A percentile compares a stretch with the other conserved stretches of the same genome.
phyloP scores from a whole-genome alignment of 2,113 vertebrate species.

The Myrmecobius fasciatus region DNA sequence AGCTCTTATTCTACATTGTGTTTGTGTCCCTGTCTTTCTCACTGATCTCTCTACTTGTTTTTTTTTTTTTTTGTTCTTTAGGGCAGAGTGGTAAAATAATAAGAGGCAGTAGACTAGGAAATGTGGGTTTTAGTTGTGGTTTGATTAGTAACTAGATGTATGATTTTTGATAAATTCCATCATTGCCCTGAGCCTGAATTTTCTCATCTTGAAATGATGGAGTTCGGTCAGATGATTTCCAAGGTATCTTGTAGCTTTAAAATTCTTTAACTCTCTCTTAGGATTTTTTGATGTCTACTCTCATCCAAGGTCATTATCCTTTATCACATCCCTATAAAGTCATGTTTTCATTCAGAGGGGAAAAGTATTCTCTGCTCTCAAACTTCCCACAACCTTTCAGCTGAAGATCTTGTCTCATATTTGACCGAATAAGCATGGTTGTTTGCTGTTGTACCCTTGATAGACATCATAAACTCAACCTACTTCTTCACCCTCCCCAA shows the following conservation, averaged over 20 bases:
- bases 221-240: neutral
- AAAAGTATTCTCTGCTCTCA: neutral
- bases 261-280: neutral
- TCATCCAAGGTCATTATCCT: neutral
- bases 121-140: neutral
- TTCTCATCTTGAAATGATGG: neutral
- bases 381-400: neutral
- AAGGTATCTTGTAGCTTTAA: neutral
- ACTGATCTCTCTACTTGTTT: neutral
- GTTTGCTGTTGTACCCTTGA: neutral
- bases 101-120: neutral
- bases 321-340: neutral
- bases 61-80: neutral
- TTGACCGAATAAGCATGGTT: neutral
- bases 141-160: neutral
- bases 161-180: neutral
- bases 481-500: neutral
- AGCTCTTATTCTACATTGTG: neutral
- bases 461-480: neutral
- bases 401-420: neutral
- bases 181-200: neutral
- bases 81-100: neutral
- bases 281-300: neutral
- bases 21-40: neutral
- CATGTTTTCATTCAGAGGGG: neutral